Base-by-base conservation (phyloP, 2,113 vertebrate genomes). In the Thalassarche chlororhynchos region DNA sequence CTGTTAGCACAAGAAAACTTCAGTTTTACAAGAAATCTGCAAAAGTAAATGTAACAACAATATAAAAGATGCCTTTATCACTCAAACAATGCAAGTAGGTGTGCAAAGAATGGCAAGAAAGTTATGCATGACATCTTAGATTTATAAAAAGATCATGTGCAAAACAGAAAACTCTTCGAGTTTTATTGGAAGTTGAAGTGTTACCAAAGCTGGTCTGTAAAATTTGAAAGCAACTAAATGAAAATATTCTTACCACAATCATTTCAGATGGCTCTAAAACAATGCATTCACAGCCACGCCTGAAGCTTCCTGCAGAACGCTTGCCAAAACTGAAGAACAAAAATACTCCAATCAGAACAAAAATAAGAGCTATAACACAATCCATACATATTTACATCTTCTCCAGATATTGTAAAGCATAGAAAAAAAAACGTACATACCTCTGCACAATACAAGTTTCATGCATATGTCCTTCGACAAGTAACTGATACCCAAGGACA, bases 231-330 rank as follows among this genome's bases (percentile, higher is more conserved):
- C 14, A 90, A 80, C 18, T 51, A 83, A 74, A 66, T 29, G 74
- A 68, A 93, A 93, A 72, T 60, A 89, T 71, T 90, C 99, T 98
- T 98, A 99, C 99, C 99, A 99, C 99, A 97, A 99, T 99, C 99
- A 99, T 99, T 98, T 99, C 99, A 87, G 99, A 99, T 72, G 99
- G 99, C 97, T 99, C 99, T 97, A 99, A 98, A 94, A 99, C 99
- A 98, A 99, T 99, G 98, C 99, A 99, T 98, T 99, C 99, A 98
- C 99, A 99, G 97, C 99, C 99, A 81, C 99, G 99, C 29, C 99
- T 98, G 96, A 99, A 99, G 97, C 99, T 99, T 97, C 99, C 99
- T 4, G 99, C 99, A 80, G 99, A 99, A 60, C 99, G 99, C 93
- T 99, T 99, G 91, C 99, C 99, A 97, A 99, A 99, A 97, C 99